phyloP scores from a whole-genome alignment of 1,140 invertebrate species.

The Leptinotarsa texana region DNA sequence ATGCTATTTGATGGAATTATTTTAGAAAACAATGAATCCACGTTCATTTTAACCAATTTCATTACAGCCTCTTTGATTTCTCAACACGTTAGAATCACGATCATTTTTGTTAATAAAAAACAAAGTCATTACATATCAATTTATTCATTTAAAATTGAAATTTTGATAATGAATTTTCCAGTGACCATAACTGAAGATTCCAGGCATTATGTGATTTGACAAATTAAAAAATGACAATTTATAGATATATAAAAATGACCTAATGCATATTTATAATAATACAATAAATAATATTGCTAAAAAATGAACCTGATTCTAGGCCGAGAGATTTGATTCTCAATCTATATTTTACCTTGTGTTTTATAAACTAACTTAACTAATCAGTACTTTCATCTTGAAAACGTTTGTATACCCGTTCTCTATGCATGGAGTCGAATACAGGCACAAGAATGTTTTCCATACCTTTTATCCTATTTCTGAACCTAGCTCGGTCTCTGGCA shows the following conservation, averaged over 20 bases:
- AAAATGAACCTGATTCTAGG: too few species aligned
- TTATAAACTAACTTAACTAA: background rate
- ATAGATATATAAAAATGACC: too few species aligned
- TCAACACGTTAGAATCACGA: background rate
- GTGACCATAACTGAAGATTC: too few species aligned
- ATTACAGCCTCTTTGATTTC: constrained; percentile 17
- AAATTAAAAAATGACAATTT: too few species aligned
- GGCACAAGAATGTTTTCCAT: constrained; percentile 56
- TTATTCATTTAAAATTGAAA: too few species aligned
- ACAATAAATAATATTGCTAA: too few species aligned
- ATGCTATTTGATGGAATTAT: background rate
- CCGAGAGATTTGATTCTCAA: too few species aligned
- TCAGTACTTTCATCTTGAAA: constrained; percentile 38
- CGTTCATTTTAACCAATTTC: constrained; percentile 10
- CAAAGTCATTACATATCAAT: too few species aligned
- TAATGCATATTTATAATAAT: too few species aligned
- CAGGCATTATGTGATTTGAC: too few species aligned
- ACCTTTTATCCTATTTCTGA: constrained; percentile 59
- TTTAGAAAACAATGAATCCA: background rate
- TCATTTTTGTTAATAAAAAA: background rate
- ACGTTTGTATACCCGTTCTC: constrained; percentile 61
- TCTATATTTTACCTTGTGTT: too few species aligned
- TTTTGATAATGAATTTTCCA: too few species aligned
- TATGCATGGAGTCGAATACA: constrained; percentile 59
- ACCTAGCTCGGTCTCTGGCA: constrained; percentile 64